Base-by-base conservation (phyloP, 2,888 invertebrate genomes). In the Rhimphoctona megacephalus region DNA sequence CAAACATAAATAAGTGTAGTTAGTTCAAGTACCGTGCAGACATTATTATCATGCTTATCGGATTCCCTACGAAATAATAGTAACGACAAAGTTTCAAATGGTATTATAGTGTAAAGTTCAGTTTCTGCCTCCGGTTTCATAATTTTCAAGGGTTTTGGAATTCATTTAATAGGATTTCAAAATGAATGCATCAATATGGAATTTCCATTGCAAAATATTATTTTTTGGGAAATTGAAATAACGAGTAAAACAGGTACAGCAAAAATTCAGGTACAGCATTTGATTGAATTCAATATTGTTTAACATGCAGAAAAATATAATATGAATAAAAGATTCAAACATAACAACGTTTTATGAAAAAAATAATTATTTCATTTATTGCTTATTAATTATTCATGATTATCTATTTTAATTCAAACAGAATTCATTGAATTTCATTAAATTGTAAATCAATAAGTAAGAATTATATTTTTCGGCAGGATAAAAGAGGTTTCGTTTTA, bases 31-130 rank as follows among this genome's bases (percentile, higher is more conserved):
- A n/a, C n/a, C 11, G 22, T n/a, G n/a, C 36, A 19, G 14, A 39
- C 49, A 30, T 64, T 49, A 36, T 14, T 22, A 61, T 64, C 25
- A 11, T 2, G 80, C 79, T 70, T 76, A 80, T 80, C 84, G 74
- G 70, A 76, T 80, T 30, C 43, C 61, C 30, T n/a, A 49, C 14
- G 49, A 67, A 76, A 70, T 61, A 80, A 67, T 69, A 52, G 57
- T 67, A 30, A 0, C 25, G 46, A 72, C n/a, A 70, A 70, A 80
- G 84, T 74, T 69, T 69, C 80, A 74, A 84, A 84, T 76, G 30
- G 52, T 17, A 69, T 39, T 80, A 43, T 39, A 17, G 19, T 36
- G 76, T 30, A 39, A 52, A 22, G 30, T 61, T n/a, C 25, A 39
- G 19, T 36, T 39, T 57, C 36, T 22, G 22, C 2, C 17, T 22